phyloP scores from a whole-genome alignment of 2,113 vertebrate species.

The Dipodomys stephensi region DNA sequence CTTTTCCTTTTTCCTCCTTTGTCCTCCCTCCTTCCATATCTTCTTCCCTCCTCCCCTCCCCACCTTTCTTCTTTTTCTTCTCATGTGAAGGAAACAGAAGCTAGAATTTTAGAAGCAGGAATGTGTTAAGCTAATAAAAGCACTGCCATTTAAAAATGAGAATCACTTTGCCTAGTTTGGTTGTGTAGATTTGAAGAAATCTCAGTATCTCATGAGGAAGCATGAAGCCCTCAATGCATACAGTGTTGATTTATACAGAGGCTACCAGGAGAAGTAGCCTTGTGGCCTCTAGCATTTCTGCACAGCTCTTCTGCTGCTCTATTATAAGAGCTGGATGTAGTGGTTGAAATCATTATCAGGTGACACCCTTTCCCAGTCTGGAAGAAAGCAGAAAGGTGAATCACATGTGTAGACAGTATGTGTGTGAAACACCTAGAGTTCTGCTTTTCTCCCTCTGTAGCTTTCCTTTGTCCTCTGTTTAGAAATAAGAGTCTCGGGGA shows the following conservation, averaged over 20 bases:
- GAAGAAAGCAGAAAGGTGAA: constrained; percentile 41
- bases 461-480: neutral
- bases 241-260: neutral
- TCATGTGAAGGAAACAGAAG: neutral
- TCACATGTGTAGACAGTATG: neutral
- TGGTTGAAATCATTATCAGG: constrained; percentile 24
- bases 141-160: constrained; percentile 33
- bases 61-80: neutral
- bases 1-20: too few relatives aligned
- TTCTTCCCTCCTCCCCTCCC: too few relatives aligned
- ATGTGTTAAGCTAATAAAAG: constrained; percentile 14
- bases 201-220: constrained; percentile 12
- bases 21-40: neutral
- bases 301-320: constrained; percentile 51
- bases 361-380: constrained; percentile 12
- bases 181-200: constrained; percentile 24
- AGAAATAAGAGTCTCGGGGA: neutral
- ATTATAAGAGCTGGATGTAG: constrained; percentile 54
- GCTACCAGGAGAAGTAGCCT: neutral
- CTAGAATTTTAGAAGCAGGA: constrained; percentile 45
- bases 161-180: neutral
- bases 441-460: neutral
- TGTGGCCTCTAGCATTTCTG: neutral
- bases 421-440: neutral
- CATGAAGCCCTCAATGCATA: neutral